Conservation (phyloP, 64 coral and sea anemone genomes). For the Porites lutea region DNA sequence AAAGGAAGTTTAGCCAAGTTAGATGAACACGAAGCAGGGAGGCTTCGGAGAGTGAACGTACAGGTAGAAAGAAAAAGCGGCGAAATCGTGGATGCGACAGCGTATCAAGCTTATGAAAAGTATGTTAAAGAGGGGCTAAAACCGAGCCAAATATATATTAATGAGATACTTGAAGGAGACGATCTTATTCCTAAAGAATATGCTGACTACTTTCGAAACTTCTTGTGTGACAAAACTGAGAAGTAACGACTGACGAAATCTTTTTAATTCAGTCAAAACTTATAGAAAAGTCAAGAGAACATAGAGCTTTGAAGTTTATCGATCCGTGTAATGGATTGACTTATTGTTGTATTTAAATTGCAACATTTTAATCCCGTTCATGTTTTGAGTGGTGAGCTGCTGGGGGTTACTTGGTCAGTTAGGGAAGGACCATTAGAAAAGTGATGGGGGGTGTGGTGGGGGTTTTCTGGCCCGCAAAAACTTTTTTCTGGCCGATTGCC, state of each 20-base stretch:
- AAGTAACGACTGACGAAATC: background rate
- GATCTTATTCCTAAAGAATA: conserved; percentile 59
- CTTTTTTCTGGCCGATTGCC: no score
- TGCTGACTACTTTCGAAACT: conserved; percentile 47
- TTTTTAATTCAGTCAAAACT: no score
- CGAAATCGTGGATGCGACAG: conserved; percentile 42
- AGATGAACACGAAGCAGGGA: conserved; percentile 32
- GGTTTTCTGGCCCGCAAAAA: no score
- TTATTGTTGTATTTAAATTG: no score
- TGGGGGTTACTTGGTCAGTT: no score
- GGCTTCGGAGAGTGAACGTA: conserved; percentile 42
- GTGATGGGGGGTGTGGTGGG: no score
- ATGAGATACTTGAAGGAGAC: conserved; percentile 69
- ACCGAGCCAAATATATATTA: conserved; percentile 49
- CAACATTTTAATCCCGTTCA: no score
- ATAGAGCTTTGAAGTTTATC: no score
- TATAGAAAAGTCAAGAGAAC: no score
- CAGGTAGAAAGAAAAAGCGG: conserved; percentile 49
- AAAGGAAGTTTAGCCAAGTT: background rate
- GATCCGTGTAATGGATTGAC: no score
- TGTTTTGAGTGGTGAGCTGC: no score
- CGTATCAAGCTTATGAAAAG: conserved; percentile 52
- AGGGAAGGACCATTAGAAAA: no score
- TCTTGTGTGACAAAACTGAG: background rate
- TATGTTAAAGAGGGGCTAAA: conserved; percentile 41